Conservation (phyloP, 2,888 invertebrate species). For the Sericinus montela region DNA sequence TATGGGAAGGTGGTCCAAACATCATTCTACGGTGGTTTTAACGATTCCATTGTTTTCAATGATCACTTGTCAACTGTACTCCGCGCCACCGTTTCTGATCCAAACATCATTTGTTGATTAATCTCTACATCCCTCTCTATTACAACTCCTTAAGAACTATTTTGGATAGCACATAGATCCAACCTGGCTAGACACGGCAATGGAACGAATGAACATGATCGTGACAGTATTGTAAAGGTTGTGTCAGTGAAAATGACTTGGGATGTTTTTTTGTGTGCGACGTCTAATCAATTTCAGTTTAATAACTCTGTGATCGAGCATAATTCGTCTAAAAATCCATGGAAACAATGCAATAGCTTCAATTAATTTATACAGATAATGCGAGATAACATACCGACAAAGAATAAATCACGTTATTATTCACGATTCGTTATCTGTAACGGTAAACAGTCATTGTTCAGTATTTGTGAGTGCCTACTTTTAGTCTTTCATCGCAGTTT, state of each 20-base stretch:
- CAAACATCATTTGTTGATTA: slow-evolving; percentile 21
- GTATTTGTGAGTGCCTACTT: background rate
- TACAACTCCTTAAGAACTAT: slow-evolving; percentile 29
- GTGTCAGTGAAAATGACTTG: slow-evolving; percentile 61
- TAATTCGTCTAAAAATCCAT: slow-evolving; percentile 8
- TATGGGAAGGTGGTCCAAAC: slow-evolving; percentile 61
- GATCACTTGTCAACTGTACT: slow-evolving; percentile 64
- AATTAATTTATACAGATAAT: slow-evolving; percentile 9
- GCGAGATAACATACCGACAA: slow-evolving; percentile 17
- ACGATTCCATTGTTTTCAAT: slow-evolving; percentile 71
- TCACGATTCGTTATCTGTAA: slow-evolving; percentile 12
- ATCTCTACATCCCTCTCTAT: slow-evolving; percentile 26
- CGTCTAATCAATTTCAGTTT: slow-evolving; percentile 65
- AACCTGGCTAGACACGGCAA: slow-evolving; percentile 30
- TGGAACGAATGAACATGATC: slow-evolving; percentile 55
- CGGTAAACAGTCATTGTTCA: slow-evolving; percentile 9
- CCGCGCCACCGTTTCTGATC: slow-evolving; percentile 32
- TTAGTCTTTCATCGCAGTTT: too few species aligned
- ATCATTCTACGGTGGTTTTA: slow-evolving; percentile 64
- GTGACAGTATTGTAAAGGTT: slow-evolving; percentile 60
- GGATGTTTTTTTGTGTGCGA: slow-evolving; percentile 49
- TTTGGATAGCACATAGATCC: slow-evolving; percentile 23
- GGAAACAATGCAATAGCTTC: slow-evolving; percentile 14
- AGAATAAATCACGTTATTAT: slow-evolving; percentile 18
- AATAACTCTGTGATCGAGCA: slow-evolving; percentile 13